These are phyloP conservation scores for Branchellion lobata DNA, from an alignment of 2,888 invertebrate genomes.

Conservation along the genomic window DNA sequence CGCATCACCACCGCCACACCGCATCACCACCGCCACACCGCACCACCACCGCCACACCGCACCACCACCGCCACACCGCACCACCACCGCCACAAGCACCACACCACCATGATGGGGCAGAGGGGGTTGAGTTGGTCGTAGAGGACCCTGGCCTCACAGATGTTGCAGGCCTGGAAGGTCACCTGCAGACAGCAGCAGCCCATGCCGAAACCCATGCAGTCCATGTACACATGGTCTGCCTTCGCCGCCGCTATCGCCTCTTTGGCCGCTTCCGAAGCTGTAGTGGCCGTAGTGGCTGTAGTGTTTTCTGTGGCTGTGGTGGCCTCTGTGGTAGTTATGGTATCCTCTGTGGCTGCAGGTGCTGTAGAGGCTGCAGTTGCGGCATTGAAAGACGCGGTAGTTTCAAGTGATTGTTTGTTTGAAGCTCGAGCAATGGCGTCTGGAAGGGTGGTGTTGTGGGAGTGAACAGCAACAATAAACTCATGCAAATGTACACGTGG, in stretches of 20 bases:
- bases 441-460: too few relatives aligned
- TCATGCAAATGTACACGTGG: too few relatives aligned
- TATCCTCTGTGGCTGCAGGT: too few relatives aligned
- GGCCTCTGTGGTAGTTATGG: too few relatives aligned
- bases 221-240: constrained; percentile 93
- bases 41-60: background rate
- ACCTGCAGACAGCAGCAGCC: constrained; percentile 92
- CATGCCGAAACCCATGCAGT: constrained; percentile 99
- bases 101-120: constrained; percentile 50
- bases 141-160: constrained; percentile 87
- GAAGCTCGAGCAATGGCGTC: too few relatives aligned
- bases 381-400: too few relatives aligned
- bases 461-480: too few relatives aligned
- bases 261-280: constrained; percentile 66
- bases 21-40: background rate
- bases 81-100: background rate
- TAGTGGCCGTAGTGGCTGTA: background rate
- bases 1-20: background rate
- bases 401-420: too few relatives aligned
- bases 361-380: too few relatives aligned
- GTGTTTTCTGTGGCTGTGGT: too few relatives aligned
- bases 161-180: constrained; percentile 71
- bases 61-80: background rate
- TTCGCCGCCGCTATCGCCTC: constrained; percentile 71
- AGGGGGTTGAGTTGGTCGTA: constrained; percentile 65